Evolutionary conservation across 1,140 invertebrate species (phyloP).

Genomic region (Pseudomyrmex concolor): DNA sequence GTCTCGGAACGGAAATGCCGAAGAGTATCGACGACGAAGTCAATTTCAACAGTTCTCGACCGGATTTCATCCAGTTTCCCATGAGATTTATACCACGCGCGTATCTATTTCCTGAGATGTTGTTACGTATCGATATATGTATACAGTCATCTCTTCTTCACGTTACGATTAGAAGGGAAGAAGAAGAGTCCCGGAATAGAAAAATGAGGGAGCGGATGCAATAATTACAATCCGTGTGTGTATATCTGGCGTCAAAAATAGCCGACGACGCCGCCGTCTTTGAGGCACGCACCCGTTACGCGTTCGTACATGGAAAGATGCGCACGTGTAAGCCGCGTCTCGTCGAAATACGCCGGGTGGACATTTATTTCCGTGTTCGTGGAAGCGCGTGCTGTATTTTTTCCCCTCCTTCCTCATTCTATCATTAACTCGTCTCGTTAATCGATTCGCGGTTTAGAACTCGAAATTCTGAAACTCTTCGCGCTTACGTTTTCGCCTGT

Average conservation of each 20-base stretch:
- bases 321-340: constrained; percentile 7
- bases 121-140: neutral
- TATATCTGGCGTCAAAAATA: constrained; percentile 51
- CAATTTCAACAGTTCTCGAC: no score
- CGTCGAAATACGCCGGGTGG: neutral
- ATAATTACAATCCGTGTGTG: constrained; percentile 15
- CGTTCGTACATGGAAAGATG: constrained; percentile 47
- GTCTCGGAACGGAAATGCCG: neutral
- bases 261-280: constrained; percentile 14
- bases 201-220: constrained; percentile 40
- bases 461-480: neutral
- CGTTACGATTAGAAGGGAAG: neutral
- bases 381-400: neutral
- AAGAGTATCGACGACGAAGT: no score
- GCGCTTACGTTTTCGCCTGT: neutral
- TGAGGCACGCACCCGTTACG: constrained; percentile 45
- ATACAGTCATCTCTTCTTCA: neutral
- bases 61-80: no score
- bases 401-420: no score
- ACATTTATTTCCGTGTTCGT: constrained; percentile 49
- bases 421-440: neutral
- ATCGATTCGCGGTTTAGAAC: neutral
- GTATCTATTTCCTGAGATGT: neutral
- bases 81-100: constrained; percentile 2
- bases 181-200: constrained; percentile 18